Conservation (phyloP, 2,888 invertebrate genomes). For the Phengaris arion region DNA sequence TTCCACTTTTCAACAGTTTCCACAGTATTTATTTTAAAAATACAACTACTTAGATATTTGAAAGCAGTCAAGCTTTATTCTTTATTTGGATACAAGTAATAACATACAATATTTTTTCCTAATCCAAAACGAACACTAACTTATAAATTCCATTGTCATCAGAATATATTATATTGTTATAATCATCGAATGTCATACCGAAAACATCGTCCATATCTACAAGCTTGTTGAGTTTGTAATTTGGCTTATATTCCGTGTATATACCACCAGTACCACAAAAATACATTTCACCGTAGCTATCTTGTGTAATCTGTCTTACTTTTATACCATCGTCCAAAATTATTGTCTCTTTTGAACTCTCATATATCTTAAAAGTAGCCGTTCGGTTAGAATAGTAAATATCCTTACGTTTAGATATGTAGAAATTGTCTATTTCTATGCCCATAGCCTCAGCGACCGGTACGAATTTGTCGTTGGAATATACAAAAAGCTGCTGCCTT, state of each 20-base stretch:
- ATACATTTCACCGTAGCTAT: slow-evolving; percentile 60
- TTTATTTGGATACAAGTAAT: too few relatives aligned
- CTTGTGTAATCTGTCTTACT: slow-evolving; percentile 60
- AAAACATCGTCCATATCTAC: slow-evolving; percentile 54
- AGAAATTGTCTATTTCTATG: slow-evolving; percentile 62
- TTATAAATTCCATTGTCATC: slow-evolving; percentile 55
- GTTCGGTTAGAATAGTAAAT: slow-evolving; percentile 65
- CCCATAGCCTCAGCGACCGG: slow-evolving; percentile 55
- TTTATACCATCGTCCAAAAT: slow-evolving; percentile 53
- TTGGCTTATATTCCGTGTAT: slow-evolving; percentile 62
- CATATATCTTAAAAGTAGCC: slow-evolving; percentile 63
- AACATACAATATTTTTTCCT: slow-evolving; percentile 31
- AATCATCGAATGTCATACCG: slow-evolving; percentile 63
- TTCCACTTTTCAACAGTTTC: slow-evolving; percentile 2
- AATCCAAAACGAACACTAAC: slow-evolving; percentile 48
- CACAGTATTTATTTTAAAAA: too few relatives aligned
- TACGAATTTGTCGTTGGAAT: slow-evolving; percentile 53
- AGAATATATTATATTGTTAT: slow-evolving; percentile 59
- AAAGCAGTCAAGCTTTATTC: too few relatives aligned
- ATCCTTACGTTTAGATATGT: slow-evolving; percentile 53
- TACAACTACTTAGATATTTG: too few relatives aligned
- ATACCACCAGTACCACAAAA: slow-evolving; percentile 58
- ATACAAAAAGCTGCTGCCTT: slow-evolving; percentile 56
- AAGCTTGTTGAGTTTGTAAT: slow-evolving; percentile 48
- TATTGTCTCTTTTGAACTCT: slow-evolving; percentile 42